Conservation (phyloP, 2,113 vertebrate species). For the Stigmatopora argus region DNA sequence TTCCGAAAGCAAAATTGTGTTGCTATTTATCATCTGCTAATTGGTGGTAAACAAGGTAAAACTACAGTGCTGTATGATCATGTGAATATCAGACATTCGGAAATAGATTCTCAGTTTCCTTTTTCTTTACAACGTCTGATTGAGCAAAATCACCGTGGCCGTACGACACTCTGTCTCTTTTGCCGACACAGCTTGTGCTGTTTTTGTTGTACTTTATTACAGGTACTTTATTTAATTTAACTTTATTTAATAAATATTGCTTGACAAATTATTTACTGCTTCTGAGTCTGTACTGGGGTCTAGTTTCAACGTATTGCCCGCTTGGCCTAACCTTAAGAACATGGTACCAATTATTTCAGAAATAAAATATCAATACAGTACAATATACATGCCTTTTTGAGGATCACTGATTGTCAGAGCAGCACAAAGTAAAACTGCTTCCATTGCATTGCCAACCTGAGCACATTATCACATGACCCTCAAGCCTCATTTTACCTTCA, state of each 20-base stretch:
- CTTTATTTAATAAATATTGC: no score
- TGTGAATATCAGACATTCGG: no score
- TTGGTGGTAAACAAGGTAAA: background rate
- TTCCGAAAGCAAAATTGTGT: background rate
- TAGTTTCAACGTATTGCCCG: no score
- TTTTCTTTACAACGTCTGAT: no score
- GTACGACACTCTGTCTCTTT: no score
- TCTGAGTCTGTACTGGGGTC: no score
- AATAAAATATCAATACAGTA: background rate
- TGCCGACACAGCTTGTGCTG: no score
- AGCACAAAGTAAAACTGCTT: constrained; percentile 29
- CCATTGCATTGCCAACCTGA: constrained; percentile 41
- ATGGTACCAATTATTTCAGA: background rate
- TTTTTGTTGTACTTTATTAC: no score
- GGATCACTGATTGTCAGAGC: constrained; percentile 6
- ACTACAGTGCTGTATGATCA: background rate
- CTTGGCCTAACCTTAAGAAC: background rate
- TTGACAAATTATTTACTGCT: no score
- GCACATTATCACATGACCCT: constrained; percentile 36
- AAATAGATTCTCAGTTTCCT: no score
- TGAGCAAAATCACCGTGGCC: no score
- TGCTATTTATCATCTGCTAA: background rate
- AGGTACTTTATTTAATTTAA: no score
- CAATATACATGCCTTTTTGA: background rate
- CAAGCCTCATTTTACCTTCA: constrained; percentile 38